phyloP scores from a whole-genome alignment of 2,888 invertebrate species.

The Ernsta delagoae region DNA sequence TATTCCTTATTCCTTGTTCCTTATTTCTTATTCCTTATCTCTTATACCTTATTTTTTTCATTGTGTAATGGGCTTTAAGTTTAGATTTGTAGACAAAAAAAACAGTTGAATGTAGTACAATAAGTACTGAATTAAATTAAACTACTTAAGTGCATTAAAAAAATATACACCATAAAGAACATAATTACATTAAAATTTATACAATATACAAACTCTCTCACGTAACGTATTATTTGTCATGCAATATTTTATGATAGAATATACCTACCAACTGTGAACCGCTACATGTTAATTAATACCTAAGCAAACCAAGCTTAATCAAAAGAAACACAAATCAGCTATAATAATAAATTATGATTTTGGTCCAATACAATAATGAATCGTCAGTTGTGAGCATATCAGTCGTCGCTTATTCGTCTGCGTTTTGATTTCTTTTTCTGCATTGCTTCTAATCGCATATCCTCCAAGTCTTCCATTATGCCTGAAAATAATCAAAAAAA shows the following conservation, averaged over 20 bases:
- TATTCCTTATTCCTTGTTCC: no score
- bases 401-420: slow-evolving; percentile 73
- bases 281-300: neutral
- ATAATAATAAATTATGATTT: neutral
- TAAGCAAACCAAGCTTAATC: slow-evolving; percentile 2
- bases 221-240: no score
- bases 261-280: slow-evolving; percentile 5
- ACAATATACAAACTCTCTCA: no score
- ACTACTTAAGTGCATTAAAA: no score
- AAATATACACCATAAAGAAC: no score
- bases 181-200: no score
- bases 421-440: slow-evolving; percentile 89
- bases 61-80: no score
- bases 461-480: slow-evolving; percentile 96
- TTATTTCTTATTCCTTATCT: no score
- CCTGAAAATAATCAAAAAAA: slow-evolving; percentile 76
- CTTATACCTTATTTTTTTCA: no score
- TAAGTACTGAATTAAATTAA: no score
- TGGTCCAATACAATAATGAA: slow-evolving; percentile 38
- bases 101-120: no score
- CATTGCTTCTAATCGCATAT: slow-evolving; percentile 93
- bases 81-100: no score
- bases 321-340: neutral
- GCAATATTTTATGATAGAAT: neutral
- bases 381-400: slow-evolving; percentile 18